phyloP scores from a whole-genome alignment of 2,113 vertebrate species.

The Zosterops lateralis region DNA sequence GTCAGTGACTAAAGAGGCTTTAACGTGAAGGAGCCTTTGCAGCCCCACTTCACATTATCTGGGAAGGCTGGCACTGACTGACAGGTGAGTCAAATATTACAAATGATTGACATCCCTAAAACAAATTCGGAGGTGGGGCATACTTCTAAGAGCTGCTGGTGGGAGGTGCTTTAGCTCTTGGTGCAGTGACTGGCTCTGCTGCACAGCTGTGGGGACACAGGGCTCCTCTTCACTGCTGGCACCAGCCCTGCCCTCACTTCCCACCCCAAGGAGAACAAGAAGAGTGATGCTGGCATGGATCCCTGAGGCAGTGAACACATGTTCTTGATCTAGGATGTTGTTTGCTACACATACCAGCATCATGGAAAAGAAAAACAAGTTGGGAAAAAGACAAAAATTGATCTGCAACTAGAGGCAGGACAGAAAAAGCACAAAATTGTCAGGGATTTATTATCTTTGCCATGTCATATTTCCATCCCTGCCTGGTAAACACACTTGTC shows the following conservation, averaged over 20 bases:
- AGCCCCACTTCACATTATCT: slow-evolving; percentile 1
- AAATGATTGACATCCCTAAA: slow-evolving; percentile 44
- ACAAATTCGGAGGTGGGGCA: background rate
- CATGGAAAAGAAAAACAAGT: background rate
- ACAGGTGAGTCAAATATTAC: slow-evolving; percentile 37
- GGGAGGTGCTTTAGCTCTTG: background rate
- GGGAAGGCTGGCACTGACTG: slow-evolving; percentile 49
- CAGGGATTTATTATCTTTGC: background rate
- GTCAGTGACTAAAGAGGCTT: slow-evolving; percentile 67
- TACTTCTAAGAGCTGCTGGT: background rate
- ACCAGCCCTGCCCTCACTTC: background rate
- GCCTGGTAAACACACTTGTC: background rate
- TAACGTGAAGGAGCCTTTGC: slow-evolving; percentile 1
- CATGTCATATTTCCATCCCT: background rate
- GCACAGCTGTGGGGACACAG: background rate
- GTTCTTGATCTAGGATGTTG: background rate
- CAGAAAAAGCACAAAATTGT: background rate
- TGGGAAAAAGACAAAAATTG: background rate
- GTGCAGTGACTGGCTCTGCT: background rate
- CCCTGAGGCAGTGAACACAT: background rate
- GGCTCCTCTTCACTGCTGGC: background rate
- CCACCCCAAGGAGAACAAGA: background rate
- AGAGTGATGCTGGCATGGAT: background rate
- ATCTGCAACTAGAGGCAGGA: background rate
- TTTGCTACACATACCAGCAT: background rate